Evolutionary conservation across 2,797 vertebrate species (phyloP), one percentile per base, ranked within the genome.

Genomic region (Novumbra hubbsi): DNA sequence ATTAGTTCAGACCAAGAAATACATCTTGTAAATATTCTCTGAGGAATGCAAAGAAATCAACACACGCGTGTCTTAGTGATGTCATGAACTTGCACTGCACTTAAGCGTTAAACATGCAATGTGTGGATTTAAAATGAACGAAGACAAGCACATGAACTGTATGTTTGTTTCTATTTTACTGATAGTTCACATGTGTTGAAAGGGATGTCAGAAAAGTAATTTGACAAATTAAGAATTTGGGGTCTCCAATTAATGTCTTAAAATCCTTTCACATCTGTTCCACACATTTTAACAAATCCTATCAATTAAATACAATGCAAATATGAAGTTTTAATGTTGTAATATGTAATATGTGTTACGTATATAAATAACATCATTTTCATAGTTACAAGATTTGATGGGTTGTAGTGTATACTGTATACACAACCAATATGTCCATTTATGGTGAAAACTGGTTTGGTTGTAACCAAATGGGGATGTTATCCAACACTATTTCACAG

Each of bases 291-390:
- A 70, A 84, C 77, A 79, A 73, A 85, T 82, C 83, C 21, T n/a
- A 70, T 80, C 80, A 79, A 87, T 88, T 86, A 86, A 84, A 86
- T 65, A 71, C 79, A 74, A 87, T 84, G 71, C 76, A 38, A 38
- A n/a, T n/a, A n/a, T n/a, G n/a, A n/a, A n/a, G n/a, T n/a, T n/a
- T n/a, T n/a, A n/a, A n/a, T n/a, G n/a, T n/a, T n/a, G n/a, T n/a
- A n/a, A n/a, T n/a, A n/a, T n/a, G n/a, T n/a, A 38, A 38, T 38
- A 38, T 38, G 34, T 38, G 34, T 8, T 38, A 8, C 34, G 34
- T 38, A 3, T 38, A 3, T 38, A 3, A 38, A 3, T 38, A 38
- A 38, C 34, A 38, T 38, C 8, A 8, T 85, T 87, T 84, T 73
- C 72, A 84, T 83, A 85, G 75, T 38, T 80, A 75, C 62, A n/a